Evolutionary conservation across 2,888 invertebrate species (phyloP).

Genomic region (Brassicogethes aeneus): DNA sequence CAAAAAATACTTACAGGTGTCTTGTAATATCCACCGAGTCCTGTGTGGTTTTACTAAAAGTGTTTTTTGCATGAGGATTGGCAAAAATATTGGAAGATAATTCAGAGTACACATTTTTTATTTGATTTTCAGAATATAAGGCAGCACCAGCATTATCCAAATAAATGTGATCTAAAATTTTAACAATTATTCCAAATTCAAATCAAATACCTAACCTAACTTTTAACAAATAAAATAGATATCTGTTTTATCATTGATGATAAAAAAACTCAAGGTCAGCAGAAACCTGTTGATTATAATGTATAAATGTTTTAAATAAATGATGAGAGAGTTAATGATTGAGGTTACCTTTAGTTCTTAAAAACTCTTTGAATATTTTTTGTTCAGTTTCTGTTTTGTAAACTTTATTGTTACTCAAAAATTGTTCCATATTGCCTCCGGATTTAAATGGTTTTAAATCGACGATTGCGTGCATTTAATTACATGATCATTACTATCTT

Average conservation of each 20-base stretch:
- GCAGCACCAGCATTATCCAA: slow-evolving; percentile 86
- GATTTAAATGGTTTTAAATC: no score
- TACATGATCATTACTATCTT: no score
- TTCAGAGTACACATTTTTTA: slow-evolving; percentile 55
- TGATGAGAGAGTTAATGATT: background rate
- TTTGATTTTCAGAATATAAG: slow-evolving; percentile 68
- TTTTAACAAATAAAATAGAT: no score
- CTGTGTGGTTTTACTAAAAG: slow-evolving; percentile 68
- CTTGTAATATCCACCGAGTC: slow-evolving; percentile 80
- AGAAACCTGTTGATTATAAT: no score
- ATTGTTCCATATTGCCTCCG: background rate
- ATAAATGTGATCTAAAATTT: slow-evolving; percentile 63
- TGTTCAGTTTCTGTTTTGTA: background rate
- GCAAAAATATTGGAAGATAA: slow-evolving; percentile 67
- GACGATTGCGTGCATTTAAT: no score
- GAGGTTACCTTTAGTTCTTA: background rate
- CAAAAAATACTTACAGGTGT: slow-evolving; percentile 49
- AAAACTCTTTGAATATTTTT: background rate
- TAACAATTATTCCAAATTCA: no score
- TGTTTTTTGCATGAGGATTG: slow-evolving; percentile 77
- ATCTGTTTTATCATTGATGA: no score
- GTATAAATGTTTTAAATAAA: background rate
- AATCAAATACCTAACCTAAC: background rate
- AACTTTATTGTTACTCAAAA: background rate
- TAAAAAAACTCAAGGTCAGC: no score